Evolutionary conservation across 2,113 vertebrate species (phyloP).

Genomic region (Potamarius usumacintae): DNA sequence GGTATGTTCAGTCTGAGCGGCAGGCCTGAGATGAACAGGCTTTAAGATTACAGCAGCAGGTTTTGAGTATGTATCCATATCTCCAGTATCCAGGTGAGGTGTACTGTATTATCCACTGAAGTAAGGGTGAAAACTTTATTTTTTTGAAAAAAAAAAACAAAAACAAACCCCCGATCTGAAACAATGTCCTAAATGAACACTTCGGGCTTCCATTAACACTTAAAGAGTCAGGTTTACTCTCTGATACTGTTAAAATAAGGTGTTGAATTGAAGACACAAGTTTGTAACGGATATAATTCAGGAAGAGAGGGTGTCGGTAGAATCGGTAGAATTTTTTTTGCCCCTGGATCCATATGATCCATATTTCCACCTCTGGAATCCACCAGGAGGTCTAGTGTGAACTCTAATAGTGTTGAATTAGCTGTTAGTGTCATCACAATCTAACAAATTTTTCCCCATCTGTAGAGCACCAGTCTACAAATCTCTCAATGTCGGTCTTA

Average conservation of each 20-base stretch:
- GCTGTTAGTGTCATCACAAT: neutral
- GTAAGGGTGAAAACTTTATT: neutral
- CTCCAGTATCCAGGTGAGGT: neutral
- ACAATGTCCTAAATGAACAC: too few species aligned
- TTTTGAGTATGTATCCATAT: neutral
- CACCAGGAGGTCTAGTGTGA: neutral
- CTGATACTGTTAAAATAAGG: neutral
- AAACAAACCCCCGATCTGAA: too few species aligned
- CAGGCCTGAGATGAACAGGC: neutral
- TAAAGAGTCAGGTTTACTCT: neutral
- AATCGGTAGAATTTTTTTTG: too few species aligned
- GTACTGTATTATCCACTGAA: neutral
- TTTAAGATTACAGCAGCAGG: neutral
- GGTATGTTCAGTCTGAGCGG: too few species aligned
- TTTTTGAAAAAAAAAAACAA: too few species aligned
- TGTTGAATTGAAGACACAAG: neutral
- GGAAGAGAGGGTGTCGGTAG: too few species aligned
- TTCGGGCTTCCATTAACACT: neutral
- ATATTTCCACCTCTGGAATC: neutral
- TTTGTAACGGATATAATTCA: neutral
- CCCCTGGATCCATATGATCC: neutral
- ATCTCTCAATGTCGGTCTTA: neutral
- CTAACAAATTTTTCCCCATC: neutral
- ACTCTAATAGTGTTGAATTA: conserved; percentile 5
- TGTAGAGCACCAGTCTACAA: neutral